Evolutionary conservation across 2,888 invertebrate genomes (phyloP).

Genomic region (Tachina grossa): DNA sequence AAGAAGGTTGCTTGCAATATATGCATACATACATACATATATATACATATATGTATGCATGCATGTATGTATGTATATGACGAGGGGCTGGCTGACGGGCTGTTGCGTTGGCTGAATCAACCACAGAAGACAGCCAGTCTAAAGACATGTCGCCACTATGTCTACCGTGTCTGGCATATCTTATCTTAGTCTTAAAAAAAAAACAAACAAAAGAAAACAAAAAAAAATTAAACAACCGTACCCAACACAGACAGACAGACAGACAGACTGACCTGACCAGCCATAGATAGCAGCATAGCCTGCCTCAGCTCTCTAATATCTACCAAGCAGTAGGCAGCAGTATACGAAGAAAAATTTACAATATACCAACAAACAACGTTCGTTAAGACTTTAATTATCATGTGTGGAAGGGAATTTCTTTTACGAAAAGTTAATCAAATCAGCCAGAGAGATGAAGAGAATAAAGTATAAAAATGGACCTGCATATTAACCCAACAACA

Average conservation of each 20-base stretch:
- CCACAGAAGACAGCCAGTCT: constrained; percentile 57
- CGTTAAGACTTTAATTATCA: constrained; percentile 63
- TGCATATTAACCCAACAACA: constrained; percentile 49
- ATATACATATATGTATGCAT: constrained; percentile 23
- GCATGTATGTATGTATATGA: constrained; percentile 13
- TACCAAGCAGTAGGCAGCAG: constrained; percentile 28
- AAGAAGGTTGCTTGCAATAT: constrained; percentile 44
- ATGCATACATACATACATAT: constrained; percentile 16
- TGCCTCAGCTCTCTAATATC: constrained; percentile 55
- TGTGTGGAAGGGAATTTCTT: constrained; percentile 55
- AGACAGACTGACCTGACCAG: constrained; percentile 58
- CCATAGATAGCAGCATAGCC: constrained; percentile 18
- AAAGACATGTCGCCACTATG: constrained; percentile 80
- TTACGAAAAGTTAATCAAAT: constrained; percentile 31
- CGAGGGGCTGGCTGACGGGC: constrained; percentile 35
- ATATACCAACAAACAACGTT: constrained; percentile 48
- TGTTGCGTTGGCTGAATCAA: constrained; percentile 51
- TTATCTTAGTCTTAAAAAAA: constrained; percentile 75
- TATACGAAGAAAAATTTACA: constrained; percentile 3
- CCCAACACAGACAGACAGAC: constrained; percentile 53
- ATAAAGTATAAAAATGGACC: constrained; percentile 45
- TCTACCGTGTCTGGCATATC: constrained; percentile 81
- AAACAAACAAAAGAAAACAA: constrained; percentile 69
- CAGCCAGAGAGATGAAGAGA: constrained; percentile 11
- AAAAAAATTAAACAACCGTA: constrained; percentile 44